A percentile compares a stretch with the other conserved stretches of the same genome.
Evolutionary conservation across 2,888 invertebrate genomes (phyloP).

Genomic region (Mesopsocus fuscifrons): DNA sequence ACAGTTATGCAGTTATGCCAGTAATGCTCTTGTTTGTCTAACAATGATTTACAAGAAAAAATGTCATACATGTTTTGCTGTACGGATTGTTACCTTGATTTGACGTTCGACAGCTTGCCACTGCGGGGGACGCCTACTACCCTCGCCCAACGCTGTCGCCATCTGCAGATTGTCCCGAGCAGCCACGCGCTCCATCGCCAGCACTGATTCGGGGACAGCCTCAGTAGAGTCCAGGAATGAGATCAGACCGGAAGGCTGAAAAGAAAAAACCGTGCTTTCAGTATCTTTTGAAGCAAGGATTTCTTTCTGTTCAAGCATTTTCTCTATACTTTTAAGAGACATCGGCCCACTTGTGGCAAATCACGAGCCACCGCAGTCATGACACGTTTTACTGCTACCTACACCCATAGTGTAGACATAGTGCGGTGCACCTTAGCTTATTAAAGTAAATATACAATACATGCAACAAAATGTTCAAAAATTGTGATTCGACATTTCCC

Average conservation of each 20-base stretch:
- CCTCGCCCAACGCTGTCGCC: constrained; percentile 61
- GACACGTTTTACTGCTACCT: too few species aligned
- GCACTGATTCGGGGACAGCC: constrained; percentile 52
- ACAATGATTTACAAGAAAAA: too few species aligned
- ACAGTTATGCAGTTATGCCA: too few species aligned
- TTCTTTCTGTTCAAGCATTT: too few species aligned
- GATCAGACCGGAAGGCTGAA: constrained; percentile 79
- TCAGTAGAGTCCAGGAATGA: constrained; percentile 77
- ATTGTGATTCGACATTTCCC: too few species aligned
- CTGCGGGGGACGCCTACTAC: constrained; percentile 44
- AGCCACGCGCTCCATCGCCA: constrained; percentile 50
- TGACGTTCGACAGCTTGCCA: constrained; percentile 52
- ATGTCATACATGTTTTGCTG: constrained; percentile 67
- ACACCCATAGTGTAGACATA: too few species aligned
- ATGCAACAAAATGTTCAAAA: too few species aligned
- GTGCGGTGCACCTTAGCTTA: too few species aligned
- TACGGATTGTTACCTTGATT: constrained; percentile 38
- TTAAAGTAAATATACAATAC: too few species aligned
- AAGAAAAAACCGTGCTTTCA: constrained; percentile 16
- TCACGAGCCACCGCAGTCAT: too few species aligned
- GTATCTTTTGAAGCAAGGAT: too few species aligned
- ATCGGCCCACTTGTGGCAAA: not conserved
- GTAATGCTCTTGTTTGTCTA: too few species aligned
- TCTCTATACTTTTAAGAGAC: not conserved
- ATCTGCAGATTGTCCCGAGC: constrained; percentile 89